Conservation (phyloP, 2,888 invertebrate genomes). For the Pandemis corylana region DNA sequence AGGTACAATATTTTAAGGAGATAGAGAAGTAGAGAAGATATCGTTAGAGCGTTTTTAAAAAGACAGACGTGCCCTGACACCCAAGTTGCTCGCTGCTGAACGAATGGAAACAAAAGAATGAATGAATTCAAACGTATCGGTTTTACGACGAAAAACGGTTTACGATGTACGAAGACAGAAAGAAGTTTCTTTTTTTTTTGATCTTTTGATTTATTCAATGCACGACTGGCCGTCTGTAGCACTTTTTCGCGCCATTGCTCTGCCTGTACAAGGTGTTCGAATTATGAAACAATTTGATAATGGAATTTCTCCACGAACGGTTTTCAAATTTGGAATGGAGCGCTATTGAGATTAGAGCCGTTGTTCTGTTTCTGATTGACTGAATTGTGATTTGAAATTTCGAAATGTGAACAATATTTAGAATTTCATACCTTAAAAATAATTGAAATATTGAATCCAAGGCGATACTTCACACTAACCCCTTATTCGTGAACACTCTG, state of each 20-base stretch:
- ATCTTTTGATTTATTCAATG: slow-evolving; percentile 40
- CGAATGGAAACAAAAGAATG: slow-evolving; percentile 24
- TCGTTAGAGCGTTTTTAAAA: neutral
- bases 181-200: slow-evolving; percentile 23
- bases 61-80: neutral
- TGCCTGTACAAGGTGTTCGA: slow-evolving; percentile 39
- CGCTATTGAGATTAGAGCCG: neutral
- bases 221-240: slow-evolving; percentile 39
- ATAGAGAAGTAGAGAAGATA: neutral
- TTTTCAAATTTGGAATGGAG: slow-evolving; percentile 6
- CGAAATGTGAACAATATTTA: neutral
- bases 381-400: neutral
- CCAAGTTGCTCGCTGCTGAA: neutral
- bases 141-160: slow-evolving; percentile 32
- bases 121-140: slow-evolving; percentile 27
- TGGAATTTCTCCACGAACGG: slow-evolving; percentile 17
- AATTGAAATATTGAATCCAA: too few relatives aligned
- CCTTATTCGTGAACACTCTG: too few relatives aligned
- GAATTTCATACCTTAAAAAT: too few relatives aligned
- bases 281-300: slow-evolving; percentile 39
- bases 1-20: neutral
- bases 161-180: slow-evolving; percentile 33
- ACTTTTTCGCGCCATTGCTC: slow-evolving; percentile 34
- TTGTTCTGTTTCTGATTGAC: slow-evolving; percentile 3
- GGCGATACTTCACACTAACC: too few relatives aligned